Percentiles rank a stretch among this genome's conserved stretches.
phyloP scores from a whole-genome alignment of 2,113 vertebrate species.

The Limnothrissa miodon region DNA sequence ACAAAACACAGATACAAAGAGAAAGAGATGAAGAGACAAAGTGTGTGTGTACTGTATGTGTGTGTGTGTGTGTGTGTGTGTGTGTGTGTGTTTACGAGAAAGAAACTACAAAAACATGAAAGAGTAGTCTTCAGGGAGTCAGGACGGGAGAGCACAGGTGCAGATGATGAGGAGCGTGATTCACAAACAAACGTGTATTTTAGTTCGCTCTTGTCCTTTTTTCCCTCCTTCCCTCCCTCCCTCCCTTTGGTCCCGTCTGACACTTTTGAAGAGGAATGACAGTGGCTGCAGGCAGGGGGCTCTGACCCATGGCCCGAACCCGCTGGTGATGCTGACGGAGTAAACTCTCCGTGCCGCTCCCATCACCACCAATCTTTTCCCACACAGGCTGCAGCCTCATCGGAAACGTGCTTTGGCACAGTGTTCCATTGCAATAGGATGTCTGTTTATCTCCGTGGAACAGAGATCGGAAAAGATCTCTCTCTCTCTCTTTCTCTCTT shows the following conservation, averaged over 20 bases:
- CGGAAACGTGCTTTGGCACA: background rate
- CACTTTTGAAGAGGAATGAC: background rate
- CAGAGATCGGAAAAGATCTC: background rate
- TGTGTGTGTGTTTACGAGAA: background rate
- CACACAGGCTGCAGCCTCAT: background rate
- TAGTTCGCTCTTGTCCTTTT: background rate
- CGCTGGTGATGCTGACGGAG: background rate
- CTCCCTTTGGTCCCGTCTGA: no score
- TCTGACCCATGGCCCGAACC: background rate
- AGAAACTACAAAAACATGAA: background rate
- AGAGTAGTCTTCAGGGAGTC: background rate
- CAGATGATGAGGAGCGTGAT: background rate
- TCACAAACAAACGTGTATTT: constrained; percentile 6
- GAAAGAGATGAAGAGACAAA: background rate
- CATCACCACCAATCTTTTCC: background rate
- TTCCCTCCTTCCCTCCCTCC: no score
- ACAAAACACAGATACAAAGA: background rate
- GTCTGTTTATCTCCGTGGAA: background rate
- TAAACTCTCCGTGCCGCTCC: background rate
- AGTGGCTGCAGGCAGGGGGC: background rate
- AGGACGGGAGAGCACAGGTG: background rate
- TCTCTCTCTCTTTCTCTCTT: background rate
- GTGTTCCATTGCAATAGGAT: background rate
- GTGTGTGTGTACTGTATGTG: constrained; percentile 24
- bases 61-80: constrained; percentile 24